Evolutionary conservation across 2,113 vertebrate species (phyloP), one percentile per base, ranked within the genome.

Genomic region (Ciconia stormi): DNA sequence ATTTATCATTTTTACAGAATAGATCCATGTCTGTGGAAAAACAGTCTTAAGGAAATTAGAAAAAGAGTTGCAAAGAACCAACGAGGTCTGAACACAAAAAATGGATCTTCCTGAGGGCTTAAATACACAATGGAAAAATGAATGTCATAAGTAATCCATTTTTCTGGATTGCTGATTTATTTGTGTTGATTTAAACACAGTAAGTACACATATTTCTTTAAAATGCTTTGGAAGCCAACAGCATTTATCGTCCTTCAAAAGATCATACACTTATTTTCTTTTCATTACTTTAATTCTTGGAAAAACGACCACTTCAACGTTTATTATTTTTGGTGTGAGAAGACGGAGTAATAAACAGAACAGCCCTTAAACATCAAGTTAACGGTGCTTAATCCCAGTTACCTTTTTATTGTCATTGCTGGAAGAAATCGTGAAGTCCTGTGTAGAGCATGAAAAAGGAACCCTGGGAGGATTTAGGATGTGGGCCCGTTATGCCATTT

Each of bases 1-100:
- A 97, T 97, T 97, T 93, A 97, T 98, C 94, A 97, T 97, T 96
- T 97, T 97, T 97, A 94, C 85, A 95, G 94, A 98, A 97, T 96
- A 93, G 71, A 62, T 96, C 63, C 61, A 42, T 82, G 92, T 95
- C 93, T 94, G 67, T 96, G 61, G 71, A 82, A 86, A 82, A 66
- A 80, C 8, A 44, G 80, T 95, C 72, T 83, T 97, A 94, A 92
- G 93, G 91, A 96, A 97, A 97, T 96, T 72, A 94, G 73, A 80
- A 91, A 94, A 96, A 93, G 47, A 72, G 78, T 85, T 82, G 81
- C 78, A 83, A 92, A 93, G 88, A 95, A 94, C 49, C 65, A 55
- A 11, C 6, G 22, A 91, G 66, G n/a, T 89, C 94, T 96, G 44
- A 82, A 87, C 40, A 89, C 30, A 4, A 96, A 97, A 97, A 91